phyloP scores from a whole-genome alignment of 2,797 vertebrate species.

The Falco cherrug region DNA sequence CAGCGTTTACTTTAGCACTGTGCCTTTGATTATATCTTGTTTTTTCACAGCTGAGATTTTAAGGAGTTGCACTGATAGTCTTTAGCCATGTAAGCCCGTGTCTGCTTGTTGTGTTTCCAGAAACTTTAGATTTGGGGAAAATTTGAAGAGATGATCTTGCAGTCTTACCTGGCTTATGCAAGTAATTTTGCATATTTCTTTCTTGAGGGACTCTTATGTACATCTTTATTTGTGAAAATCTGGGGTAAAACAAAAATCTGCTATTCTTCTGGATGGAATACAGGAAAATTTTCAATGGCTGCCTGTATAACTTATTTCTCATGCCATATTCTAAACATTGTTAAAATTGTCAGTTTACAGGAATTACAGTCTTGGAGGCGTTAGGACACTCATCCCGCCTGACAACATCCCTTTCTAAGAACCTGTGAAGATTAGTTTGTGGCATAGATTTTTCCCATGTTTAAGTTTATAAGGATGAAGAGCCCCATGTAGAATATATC shows the following conservation, averaged over 20 bases:
- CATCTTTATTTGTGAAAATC: not conserved
- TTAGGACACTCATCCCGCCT: not conserved
- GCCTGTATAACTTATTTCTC: not conserved
- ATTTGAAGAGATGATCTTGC: not conserved
- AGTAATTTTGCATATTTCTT: not conserved
- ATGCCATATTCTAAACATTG: not conserved
- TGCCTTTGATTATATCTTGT: not conserved
- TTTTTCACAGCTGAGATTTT: not conserved
- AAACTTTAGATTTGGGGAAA: not conserved
- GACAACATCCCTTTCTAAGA: slow-evolving; percentile 11
- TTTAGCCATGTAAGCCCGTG: not conserved
- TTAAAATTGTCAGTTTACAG: not conserved
- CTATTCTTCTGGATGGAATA: not conserved
- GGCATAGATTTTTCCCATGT: not conserved
- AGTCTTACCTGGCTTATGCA: not conserved
- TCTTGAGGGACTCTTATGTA: not conserved
- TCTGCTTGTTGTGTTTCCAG: not conserved
- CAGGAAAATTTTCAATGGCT: not conserved
- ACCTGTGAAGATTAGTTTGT: not conserved
- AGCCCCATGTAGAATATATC: not conserved
- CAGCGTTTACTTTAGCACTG: not conserved
- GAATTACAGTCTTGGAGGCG: not conserved
- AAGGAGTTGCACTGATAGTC: not conserved
- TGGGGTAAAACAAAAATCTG: not conserved
- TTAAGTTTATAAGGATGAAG: slow-evolving; percentile 25